Evolutionary conservation across 2,888 invertebrate genomes (phyloP).

Genomic region (Aleiodes alternator): DNA sequence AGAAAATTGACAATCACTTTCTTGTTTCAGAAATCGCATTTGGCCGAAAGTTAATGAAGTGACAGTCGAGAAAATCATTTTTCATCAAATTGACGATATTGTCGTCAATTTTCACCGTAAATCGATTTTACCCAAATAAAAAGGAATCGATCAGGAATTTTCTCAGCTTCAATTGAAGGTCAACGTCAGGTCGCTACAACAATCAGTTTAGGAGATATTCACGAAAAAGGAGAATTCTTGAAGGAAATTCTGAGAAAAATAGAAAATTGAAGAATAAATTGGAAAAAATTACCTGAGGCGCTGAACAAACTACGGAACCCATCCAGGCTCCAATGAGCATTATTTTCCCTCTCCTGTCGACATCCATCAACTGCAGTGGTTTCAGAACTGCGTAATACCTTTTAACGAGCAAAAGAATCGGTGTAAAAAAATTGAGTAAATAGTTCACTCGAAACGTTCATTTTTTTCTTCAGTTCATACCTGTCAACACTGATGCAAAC

Average conservation of each 20-base stretch:
- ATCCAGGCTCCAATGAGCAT: slow-evolving; percentile 90
- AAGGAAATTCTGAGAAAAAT: not conserved
- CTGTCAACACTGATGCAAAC: slow-evolving; percentile 94
- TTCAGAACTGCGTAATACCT: slow-evolving; percentile 92
- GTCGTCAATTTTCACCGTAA: too few relatives aligned
- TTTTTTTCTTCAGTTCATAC: slow-evolving; percentile 75
- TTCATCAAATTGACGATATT: too few relatives aligned
- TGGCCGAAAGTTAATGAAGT: not conserved
- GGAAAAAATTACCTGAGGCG: slow-evolving; percentile 85
- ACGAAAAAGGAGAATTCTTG: too few relatives aligned
- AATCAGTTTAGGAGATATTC: too few relatives aligned
- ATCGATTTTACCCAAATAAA: too few relatives aligned
- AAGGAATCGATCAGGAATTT: too few relatives aligned
- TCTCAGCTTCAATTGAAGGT: too few relatives aligned
- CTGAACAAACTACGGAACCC: slow-evolving; percentile 86
- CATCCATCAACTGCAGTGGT: slow-evolving; percentile 85
- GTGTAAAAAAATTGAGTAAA: slow-evolving; percentile 3
- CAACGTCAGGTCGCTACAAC: too few relatives aligned
- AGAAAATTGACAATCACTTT: not conserved
- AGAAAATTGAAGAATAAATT: not conserved
- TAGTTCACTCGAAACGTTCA: not conserved
- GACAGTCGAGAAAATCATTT: too few relatives aligned
- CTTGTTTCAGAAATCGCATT: not conserved
- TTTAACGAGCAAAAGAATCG: not conserved
- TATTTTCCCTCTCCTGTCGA: slow-evolving; percentile 85